Base-by-base conservation (phyloP, 2,113 vertebrate species). In the Scomber scombrus region DNA sequence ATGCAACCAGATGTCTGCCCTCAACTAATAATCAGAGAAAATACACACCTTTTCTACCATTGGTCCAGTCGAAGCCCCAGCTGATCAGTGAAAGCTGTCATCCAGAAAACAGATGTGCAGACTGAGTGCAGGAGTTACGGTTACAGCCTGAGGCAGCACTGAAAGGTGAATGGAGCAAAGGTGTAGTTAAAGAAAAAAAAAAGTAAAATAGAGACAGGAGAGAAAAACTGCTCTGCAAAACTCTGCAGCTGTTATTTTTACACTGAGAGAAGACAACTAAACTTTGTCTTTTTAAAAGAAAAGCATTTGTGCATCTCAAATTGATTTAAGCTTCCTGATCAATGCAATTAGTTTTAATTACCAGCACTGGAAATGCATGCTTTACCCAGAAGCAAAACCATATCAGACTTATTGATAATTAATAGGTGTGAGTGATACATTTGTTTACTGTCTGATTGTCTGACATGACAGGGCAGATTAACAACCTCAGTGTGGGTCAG, bases 1-100 rank as follows among this genome's bases (percentile, higher is more conserved):
- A 85, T 57, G 47, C 67, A 84, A 88, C 85, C 95, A 95, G 92
- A 95, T 94, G 95, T 92, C 82, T 88, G 81, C 89, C 79, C 87
- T 71, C 72, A 50, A 19, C 86, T 84, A 80, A 89, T 84, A 87
- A 88, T 62, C 82, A 69, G 71, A 67, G 86, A 90, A 89, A 91
- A 86, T 43, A 75, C 71, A 81, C 85, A 82, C 76, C 75, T 77
- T 49, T 69, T 47, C 62, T 86, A 16, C 9, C 64, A 88, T 89
- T 88, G 86, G 86, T 79, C 58, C 40, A 63, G 21, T 12, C 40
- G 29, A 67, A 66, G 84, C 67, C 84, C 86, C 86, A 91, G 87
- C 86, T 88, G 91, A 93, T 93, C 90, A 78, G 80, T 79, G 87
- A 87, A 86, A 92, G 87, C 78, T 82, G 85, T 91, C 90, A 89